Base-by-base conservation (phyloP, 1,140 invertebrate genomes). In the Nylanderia fulva region DNA sequence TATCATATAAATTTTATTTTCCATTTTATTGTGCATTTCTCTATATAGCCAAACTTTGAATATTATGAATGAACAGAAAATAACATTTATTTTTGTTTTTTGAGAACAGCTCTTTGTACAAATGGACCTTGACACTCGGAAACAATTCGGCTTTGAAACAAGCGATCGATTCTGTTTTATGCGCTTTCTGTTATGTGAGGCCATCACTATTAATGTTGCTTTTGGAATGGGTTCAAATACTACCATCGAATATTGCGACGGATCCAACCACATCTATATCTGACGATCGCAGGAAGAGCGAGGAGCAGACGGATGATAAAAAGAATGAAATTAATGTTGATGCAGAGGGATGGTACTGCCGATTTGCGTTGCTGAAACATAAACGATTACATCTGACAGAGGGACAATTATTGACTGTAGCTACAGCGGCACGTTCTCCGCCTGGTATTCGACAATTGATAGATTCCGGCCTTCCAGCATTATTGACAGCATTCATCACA, bases 141-240 rank as follows among this genome's bases (percentile, higher is more conserved):
- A 96, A 96, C 11, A 95, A 96, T 56, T 96, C 96, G 33, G 96
- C 97, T 1, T 93, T 98, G 56, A 99, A 98, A 94, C 96, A 96
- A 91, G 96, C 98, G 1, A 95, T 98, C 1, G 97, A 98, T 92
- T 95, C 96, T 89, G 96, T 98, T 6, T 93, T 99, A 15, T 99
- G 98, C 91, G 97, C 98, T 0, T 95, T 98, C 85, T 99, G 98
- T 92, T 97, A 97, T 92, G 97, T 98, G 39, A 96, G 96, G 85
- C 97, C 98, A 0, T 96, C 96, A 61, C 94, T 98, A 27, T 98
- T 98, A 87, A 96, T 96, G 29, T 95, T 96, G 83, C 93, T 98
- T 9, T 92, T 98, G 27, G 96, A 97, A 90, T 96, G 96, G 91
- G 96, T 98, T 91, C 96, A 96, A 75, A 96, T 98, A 24, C 95